Percentiles rank a stretch among this genome's conserved stretches.
Evolutionary conservation across 2,888 invertebrate genomes (phyloP).

Genomic region (Caenorhabditis panamensis): DNA sequence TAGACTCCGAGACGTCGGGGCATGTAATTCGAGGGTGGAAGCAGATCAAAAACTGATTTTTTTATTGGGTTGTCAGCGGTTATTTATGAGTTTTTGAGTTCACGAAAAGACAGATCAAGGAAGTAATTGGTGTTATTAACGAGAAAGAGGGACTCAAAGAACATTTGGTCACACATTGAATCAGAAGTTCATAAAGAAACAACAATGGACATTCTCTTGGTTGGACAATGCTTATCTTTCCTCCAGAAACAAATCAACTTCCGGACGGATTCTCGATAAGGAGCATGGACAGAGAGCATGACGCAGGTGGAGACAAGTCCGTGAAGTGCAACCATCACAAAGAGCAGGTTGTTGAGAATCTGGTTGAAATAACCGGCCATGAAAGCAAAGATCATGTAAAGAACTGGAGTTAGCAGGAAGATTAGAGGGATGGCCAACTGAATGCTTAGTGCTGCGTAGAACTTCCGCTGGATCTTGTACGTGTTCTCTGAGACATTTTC

Average conservation of each 20-base stretch:
- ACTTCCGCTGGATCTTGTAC: background rate
- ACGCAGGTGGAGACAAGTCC: background rate
- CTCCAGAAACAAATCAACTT: background rate
- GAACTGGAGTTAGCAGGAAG: background rate
- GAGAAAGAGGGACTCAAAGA: background rate
- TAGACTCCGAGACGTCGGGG: background rate
- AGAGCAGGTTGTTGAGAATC: background rate
- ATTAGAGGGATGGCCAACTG: background rate
- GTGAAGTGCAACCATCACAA: background rate
- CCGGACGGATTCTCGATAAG: background rate
- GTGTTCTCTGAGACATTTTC: constrained; percentile 1
- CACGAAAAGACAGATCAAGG: background rate
- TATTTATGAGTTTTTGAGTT: background rate
- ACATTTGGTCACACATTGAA: too few relatives aligned
- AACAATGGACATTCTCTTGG: background rate
- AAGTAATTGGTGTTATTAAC: background rate
- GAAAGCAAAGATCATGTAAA: constrained; percentile 1
- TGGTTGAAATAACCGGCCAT: background rate
- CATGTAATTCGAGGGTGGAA: background rate
- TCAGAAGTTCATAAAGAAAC: background rate
- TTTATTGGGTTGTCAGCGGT: background rate
- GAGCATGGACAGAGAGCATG: background rate
- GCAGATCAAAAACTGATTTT: constrained; percentile 1
- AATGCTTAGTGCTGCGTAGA: background rate
- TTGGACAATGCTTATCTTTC: background rate